Evolutionary conservation across 2,888 invertebrate species (phyloP), one percentile per base, ranked within the genome.

Genomic region (Lepidocyrtoides sp.): DNA sequence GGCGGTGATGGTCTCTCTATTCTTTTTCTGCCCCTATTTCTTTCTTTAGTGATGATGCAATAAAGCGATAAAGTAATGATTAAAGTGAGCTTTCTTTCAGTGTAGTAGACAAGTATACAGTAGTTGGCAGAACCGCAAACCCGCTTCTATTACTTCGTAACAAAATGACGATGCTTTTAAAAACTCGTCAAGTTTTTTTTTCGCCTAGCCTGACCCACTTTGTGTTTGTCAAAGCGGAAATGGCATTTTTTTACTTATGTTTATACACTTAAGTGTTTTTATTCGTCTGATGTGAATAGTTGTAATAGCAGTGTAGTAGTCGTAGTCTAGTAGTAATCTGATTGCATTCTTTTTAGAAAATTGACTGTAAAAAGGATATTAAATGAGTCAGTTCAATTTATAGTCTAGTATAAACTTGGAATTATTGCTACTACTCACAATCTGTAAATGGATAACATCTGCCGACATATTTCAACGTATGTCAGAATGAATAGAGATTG

Each of bases 21-120:
- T n/a, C n/a, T n/a, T n/a, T n/a, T n/a, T 29, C 3, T 63, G 14
- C 26, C 63, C 63, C 0, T 14, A 63, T 63, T 26, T 63, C 63
- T 29, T 63, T 4, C 23, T 57, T 10, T n/a, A 14, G 26, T 10
- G 29, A 29, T 26, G 29, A 63, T 63, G 63, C 26, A 63, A 63
- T 63, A 63, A 63, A 63, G 29, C 29, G 26, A 63, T 63, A 63
- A 63, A 63, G 63, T 63, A 63, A 63, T 63, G 63, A 63, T 17
- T 41, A 36, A 69, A 69, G 69, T 36, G 36, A 36, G 20, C 5
- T 32, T 36, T 69, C 26, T 10, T 8, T n/a, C 17, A 66, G 26
- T 1, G 72, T n/a, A n/a, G n/a, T n/a, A n/a, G n/a, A n/a, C n/a
- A n/a, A n/a, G n/a, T n/a, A n/a, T n/a, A n/a, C n/a, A n/a, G 41